phyloP scores from a whole-genome alignment of 2,888 invertebrate genomes.

The Coelopa pilipes region DNA sequence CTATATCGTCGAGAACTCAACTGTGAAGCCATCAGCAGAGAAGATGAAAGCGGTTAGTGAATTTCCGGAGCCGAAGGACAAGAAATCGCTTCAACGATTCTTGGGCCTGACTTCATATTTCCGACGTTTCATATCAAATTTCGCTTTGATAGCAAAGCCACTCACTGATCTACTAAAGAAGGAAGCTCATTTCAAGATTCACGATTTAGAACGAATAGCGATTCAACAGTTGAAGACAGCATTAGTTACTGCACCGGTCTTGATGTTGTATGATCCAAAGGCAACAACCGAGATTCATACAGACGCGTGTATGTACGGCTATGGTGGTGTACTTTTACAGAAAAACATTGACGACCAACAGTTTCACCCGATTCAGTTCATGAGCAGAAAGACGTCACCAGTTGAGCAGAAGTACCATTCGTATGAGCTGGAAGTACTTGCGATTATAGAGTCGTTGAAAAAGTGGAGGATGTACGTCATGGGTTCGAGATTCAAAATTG shows the following conservation, averaged over 20 bases:
- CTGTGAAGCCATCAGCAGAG: slow-evolving; percentile 32
- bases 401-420: slow-evolving; percentile 14
- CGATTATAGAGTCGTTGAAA: slow-evolving; percentile 24
- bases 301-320: slow-evolving; percentile 41
- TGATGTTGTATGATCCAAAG: slow-evolving; percentile 41
- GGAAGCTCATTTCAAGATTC: slow-evolving; percentile 42
- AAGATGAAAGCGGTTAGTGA: slow-evolving; percentile 31
- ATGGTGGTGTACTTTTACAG: slow-evolving; percentile 4
- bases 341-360: slow-evolving; percentile 9
- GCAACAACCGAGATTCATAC: slow-evolving; percentile 45
- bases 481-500: slow-evolving; percentile 37
- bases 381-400: neutral
- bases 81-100: slow-evolving; percentile 38
- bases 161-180: slow-evolving; percentile 43
- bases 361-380: slow-evolving; percentile 4
- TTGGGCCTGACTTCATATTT: slow-evolving; percentile 44
- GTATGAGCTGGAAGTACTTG: slow-evolving; percentile 10
- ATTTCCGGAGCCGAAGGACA: slow-evolving; percentile 38
- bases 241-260: slow-evolving; percentile 37
- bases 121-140: slow-evolving; percentile 40
- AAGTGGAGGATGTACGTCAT: slow-evolving; percentile 53
- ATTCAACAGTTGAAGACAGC: slow-evolving; percentile 39
- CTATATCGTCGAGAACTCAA: slow-evolving; percentile 34
- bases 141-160: slow-evolving; percentile 36
- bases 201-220: slow-evolving; percentile 33